These are phyloP conservation scores for Sakesphorus luctuosus DNA, from an alignment of 2,113 vertebrate species.

Conservation along the genomic window DNA sequence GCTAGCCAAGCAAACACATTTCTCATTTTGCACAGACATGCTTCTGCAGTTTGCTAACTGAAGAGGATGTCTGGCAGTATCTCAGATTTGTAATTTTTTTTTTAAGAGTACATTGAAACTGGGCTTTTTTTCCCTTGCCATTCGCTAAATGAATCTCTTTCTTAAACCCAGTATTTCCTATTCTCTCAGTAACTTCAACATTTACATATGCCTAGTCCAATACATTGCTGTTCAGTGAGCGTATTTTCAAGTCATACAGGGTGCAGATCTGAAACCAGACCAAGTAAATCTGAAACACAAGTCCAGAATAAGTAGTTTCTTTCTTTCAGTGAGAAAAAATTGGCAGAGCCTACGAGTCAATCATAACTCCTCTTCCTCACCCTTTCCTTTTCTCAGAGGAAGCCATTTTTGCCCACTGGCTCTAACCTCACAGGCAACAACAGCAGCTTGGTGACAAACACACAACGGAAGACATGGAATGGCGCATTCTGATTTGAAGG, in stretches of 20 bases:
- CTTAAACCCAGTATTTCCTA: not conserved
- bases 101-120: not conserved
- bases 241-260: not conserved
- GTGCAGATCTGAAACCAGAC: not conserved
- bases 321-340: not conserved
- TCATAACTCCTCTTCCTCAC: not conserved
- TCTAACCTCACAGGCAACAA: not conserved
- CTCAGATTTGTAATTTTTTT: not conserved
- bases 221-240: not conserved
- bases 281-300: not conserved
- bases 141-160: not conserved
- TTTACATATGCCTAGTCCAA: not conserved
- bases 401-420: not conserved
- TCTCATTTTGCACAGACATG: not conserved
- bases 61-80: not conserved
- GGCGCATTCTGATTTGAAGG: accelerated
- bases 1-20: not conserved
- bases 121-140: not conserved
- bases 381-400: not conserved
- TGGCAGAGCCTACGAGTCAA: too few species aligned
- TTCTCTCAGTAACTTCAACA: not conserved
- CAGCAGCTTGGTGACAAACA: not conserved
- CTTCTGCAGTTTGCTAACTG: not conserved
- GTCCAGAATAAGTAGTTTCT: not conserved
- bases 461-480: not conserved